phyloP scores from a whole-genome alignment of 1,140 invertebrate genomes.

The Nephila pilipes region DNA sequence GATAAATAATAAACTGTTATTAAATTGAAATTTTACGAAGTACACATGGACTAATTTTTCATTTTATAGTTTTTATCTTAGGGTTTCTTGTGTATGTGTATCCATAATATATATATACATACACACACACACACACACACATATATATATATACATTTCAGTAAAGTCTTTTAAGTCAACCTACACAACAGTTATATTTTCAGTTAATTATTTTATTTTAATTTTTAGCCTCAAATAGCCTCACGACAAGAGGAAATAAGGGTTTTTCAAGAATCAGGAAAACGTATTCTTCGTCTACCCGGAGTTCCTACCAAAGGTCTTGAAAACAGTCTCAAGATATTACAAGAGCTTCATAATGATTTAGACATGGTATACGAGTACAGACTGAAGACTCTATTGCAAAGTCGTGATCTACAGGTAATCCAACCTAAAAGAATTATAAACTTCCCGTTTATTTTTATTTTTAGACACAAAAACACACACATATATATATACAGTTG shows the following conservation, averaged over 20 bases:
- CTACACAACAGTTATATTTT: too few relatives aligned
- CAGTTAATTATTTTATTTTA: not conserved
- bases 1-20: too few relatives aligned
- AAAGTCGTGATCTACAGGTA: slow-evolving; percentile 93
- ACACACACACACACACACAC: too few relatives aligned
- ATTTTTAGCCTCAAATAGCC: slow-evolving; percentile 93
- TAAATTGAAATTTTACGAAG: too few relatives aligned
- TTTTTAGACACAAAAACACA: too few relatives aligned
- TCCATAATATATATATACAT: too few relatives aligned
- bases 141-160: too few relatives aligned
- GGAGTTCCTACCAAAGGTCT: slow-evolving; percentile 82
- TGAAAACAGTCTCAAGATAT: slow-evolving; percentile 84
- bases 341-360: slow-evolving; percentile 86
- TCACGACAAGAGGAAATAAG: slow-evolving; percentile 91
- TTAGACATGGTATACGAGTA: slow-evolving; percentile 87
- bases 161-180: too few relatives aligned
- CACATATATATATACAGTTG: not conserved
- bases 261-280: slow-evolving; percentile 89
- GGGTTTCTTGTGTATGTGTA: too few relatives aligned
- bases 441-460: slow-evolving; percentile 1
- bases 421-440: not conserved
- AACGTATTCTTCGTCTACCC: slow-evolving; percentile 83
- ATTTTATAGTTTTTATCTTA: too few relatives aligned
- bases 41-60: too few relatives aligned
- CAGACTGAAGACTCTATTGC: slow-evolving; percentile 89